Base-by-base conservation (phyloP, 2,888 invertebrate species). In the Apomyelois bistriatella region DNA sequence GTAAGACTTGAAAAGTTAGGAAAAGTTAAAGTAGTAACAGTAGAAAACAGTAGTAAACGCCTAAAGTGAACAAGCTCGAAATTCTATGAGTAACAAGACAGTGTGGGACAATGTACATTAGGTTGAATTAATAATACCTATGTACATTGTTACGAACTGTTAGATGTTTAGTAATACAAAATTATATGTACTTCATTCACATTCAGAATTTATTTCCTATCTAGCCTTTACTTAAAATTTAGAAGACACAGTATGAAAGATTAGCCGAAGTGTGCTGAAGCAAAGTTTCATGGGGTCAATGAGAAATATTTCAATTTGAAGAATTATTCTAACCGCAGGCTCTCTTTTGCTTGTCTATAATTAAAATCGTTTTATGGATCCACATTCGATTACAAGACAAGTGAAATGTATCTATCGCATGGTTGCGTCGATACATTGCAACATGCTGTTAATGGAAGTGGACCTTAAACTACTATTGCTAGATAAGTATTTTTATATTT, bases 31-130 rank as follows among this genome's bases (percentile, higher is more conserved):
- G 32, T 32, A 32, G 32, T 22, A 22, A 22, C 76, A 70, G 79
- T 86, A 85, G 81, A 85, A 85, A 85, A 83, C 71, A 76, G 76
- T 76, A 76, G 61, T 76, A 79, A 79, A 86, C 85, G 86, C 87
- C 76, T 81, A 85, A 40, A 74, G 76, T 76, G 82, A 79, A 82
- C 76, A 88, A 89, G 88, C 89, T 88, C 89, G 81, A 84, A 79
- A 72, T 72, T 77, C 76, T 78, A 77, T 76, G 72, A 72, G 61
- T 68, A 65, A 64, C 65, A 59, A 59, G 61, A 65, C 43, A 59
- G 58, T 65, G 59, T 65, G 65, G 71, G 68, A 74, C 71, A 76
- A 66, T 64, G 63, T 60, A 52, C 58, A 60, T 62, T 49, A 48
- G 22, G 15, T 28, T 13, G 51, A 10, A 1, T 32, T 32, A 3